Base-by-base conservation (phyloP, 2,888 invertebrate genomes). In the Aspidiotus destructor region DNA sequence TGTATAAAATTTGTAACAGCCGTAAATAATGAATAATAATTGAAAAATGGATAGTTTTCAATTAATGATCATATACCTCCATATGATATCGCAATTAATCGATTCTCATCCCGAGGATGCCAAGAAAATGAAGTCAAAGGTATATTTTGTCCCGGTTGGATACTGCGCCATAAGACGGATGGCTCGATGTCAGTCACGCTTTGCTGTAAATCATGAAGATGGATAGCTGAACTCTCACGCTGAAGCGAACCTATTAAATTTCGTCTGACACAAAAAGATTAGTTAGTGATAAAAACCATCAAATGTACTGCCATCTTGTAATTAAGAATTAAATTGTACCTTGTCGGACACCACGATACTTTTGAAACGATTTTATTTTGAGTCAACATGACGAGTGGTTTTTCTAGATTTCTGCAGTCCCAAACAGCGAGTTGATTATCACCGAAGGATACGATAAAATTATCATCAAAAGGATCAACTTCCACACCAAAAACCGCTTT, bases 291-390 rank as follows among this genome's bases (percentile, higher is more conserved):
- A 16, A 57, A 16, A 11, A 28, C 28, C 28, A 28, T 28, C 28
- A 28, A 5, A 3, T 28, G 28, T 28, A 28, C 5, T 28, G 5
- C 2, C 6, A 17, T 60, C 41, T 44, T n/a, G 44, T 28, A 62
- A 60, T 44, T 15, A 60, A 69, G 60, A 41, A 40, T n/a, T 28
- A 15, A 69, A 70, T 72, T 73, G 74, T 75, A 86, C 84, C 89
- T 85, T 40, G 92, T 92, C 6, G 93, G 92, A 76, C 93, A 92
- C 95, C 95, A 95, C 70, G 84, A 82, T 63, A 94, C 82, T 78
- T 87, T 88, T 13, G 84, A 81, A 68, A 92, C 81, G 69, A 85
- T 84, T 75, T 86, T 86, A 44, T 79, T 77, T 74, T 86, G 87
- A 62, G 84, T 83, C 70, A 92, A 79, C 11, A 86, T 84, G 41